Conservation (phyloP, 1,140 invertebrate species). For the Cydia amplana region DNA sequence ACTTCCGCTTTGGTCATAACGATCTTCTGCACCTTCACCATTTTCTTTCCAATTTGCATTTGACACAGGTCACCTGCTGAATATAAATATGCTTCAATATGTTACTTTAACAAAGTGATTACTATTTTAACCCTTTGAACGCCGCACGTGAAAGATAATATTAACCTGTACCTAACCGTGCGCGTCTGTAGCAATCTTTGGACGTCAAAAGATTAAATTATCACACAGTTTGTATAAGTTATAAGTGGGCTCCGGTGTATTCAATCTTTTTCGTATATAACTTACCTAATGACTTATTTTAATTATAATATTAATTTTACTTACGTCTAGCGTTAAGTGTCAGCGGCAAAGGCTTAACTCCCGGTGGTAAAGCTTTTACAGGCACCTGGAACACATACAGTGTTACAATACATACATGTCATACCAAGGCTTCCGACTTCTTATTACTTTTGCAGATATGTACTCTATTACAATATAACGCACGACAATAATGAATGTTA, state of each 20-base stretch:
- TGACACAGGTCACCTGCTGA: constrained; percentile 64
- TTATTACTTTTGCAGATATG: too few species aligned
- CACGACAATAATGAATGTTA: not conserved
- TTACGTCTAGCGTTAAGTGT: constrained; percentile 61
- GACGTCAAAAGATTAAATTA: too few species aligned
- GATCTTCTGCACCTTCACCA: constrained; percentile 82
- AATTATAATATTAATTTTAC: constrained; percentile 35
- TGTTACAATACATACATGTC: constrained; percentile 20
- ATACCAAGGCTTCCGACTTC: not conserved
- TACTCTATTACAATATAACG: too few species aligned
- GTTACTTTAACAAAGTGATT: not conserved
- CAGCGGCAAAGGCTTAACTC: constrained; percentile 68
- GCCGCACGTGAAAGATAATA: too few species aligned
- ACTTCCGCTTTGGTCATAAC: constrained; percentile 82
- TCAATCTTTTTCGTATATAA: too few species aligned
- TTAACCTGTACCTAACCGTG: too few species aligned
- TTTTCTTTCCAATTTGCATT: constrained; percentile 81
- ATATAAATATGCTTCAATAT: constrained; percentile 28
- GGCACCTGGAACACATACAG: constrained; percentile 53
- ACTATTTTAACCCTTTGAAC: too few species aligned
- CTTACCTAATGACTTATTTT: not conserved
- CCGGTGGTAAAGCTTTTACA: constrained; percentile 66
- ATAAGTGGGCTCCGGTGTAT: too few species aligned
- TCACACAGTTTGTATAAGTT: too few species aligned
- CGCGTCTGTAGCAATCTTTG: too few species aligned